Evolutionary conservation across 2,113 vertebrate genomes (phyloP), one percentile per base, ranked within the genome.

Genomic region (Gymnogyps californianus): DNA sequence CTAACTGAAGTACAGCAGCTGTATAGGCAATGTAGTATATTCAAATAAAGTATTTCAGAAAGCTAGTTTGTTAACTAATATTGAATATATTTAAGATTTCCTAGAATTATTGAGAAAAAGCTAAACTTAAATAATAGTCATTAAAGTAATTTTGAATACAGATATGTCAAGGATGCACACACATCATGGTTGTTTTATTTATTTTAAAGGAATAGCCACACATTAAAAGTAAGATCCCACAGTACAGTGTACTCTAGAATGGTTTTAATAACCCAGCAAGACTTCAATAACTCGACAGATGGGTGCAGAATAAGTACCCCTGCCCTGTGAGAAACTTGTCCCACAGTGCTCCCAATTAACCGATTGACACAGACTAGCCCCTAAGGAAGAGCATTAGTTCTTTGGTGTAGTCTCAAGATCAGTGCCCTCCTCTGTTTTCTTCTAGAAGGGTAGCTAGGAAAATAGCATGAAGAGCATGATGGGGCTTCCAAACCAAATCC

Each of bases 1-100:
- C 4, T 12, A 42, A 58, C 13, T 21, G 64, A 62, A 46, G 32
- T 72, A 32, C 22, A 79, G 42, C 28, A 72, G 31, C 10, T 11
- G 1, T 2, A 15, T 0, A 40, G 51, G 22, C 22, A n/a, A 7
- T 3, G 6, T 7, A 7, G 6, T 3, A 29, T 10, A 24, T 32
- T 18, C 14, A 13, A 10, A 16, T 22, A 29, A 51, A 69, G 13
- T n/a, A 26, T 58, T 36, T 67, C 34, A 77, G 34, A 47, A 58
- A 62, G 36, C 11, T 13, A 4, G 12, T 36, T 58, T 17, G 13
- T 36, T 15, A 13, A 29, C 10, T 38, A 64, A 22, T 25, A 15
- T 0, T 55, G 18, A 49, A 62, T 67, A 38, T 34, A 57, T 44
- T 55, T 38, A 62, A 75, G 32, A 51, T 65, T 61, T 87, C 14